Percentiles rank a stretch among this genome's conserved stretches.
Conservation (phyloP, 64 coral and sea anemone species). For the Actinia equina region DNA sequence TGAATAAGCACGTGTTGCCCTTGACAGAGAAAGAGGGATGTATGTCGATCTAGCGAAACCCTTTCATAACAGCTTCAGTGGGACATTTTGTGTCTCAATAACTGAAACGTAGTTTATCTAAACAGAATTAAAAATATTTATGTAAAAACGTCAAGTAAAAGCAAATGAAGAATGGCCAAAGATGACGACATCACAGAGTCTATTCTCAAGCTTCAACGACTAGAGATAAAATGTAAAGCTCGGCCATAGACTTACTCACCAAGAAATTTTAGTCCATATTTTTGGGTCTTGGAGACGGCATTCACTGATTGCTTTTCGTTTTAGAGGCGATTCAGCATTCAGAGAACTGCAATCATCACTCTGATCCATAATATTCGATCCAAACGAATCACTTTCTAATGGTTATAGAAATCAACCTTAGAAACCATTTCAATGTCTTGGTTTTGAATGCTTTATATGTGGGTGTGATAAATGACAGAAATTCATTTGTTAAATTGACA, state of each 20-base stretch:
- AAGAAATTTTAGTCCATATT: constrained; percentile 7
- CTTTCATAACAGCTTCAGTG: too few relatives aligned
- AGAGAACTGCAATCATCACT: neutral
- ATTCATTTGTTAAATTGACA: neutral
- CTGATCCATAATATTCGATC: neutral
- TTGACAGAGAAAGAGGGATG: too few relatives aligned
- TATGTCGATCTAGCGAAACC: too few relatives aligned
- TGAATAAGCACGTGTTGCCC: too few relatives aligned
- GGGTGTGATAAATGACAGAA: neutral
- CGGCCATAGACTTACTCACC: neutral
- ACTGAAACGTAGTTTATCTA: too few relatives aligned
- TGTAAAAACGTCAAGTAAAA: too few relatives aligned
- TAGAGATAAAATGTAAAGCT: too few relatives aligned
- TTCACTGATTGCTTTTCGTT: constrained; percentile 8
- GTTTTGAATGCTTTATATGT: neutral
- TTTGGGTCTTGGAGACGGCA: constrained; percentile 7
- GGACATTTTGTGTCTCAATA: too few relatives aligned
- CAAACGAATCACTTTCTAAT: neutral
- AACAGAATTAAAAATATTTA: too few relatives aligned
- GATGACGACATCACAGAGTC: too few relatives aligned
- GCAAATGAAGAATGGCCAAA: too few relatives aligned
- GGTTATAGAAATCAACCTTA: neutral
- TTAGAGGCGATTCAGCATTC: neutral
- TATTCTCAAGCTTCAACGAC: too few relatives aligned
- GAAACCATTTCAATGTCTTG: constrained; percentile 1